Evolutionary conservation across 2,797 vertebrate species (phyloP), one percentile per base, ranked within the genome.

Genomic region (Chromobotia macracanthus): DNA sequence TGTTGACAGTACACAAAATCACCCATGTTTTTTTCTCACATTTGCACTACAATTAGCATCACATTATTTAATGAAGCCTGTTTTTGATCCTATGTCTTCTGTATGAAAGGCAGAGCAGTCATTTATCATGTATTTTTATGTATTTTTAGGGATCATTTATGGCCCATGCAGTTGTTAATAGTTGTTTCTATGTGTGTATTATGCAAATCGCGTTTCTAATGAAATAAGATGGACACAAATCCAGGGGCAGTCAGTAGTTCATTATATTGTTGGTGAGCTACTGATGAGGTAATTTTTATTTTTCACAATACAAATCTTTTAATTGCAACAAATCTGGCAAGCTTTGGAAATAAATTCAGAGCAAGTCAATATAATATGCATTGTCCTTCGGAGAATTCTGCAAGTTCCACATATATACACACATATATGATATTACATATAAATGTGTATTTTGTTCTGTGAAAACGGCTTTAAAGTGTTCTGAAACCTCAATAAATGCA

Each of bases 371-470:
- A 16, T 31, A 21, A 51, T 16, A 75, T 7, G 18, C 0, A 13
- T 63, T 31, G 58, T 63, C 18, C 61, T 13, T 44, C n/a, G 25
- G 63, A 53, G 74, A 58, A 51, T 44, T 44, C 50, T 50, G 23
- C 19, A 31, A 25, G 10, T 61, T 15, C 28, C 3, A 15, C 64
- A 5, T 68, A n/a, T n/a, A n/a, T n/a, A n/a, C n/a, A n/a, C n/a
- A n/a, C n/a, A n/a, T n/a, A n/a, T n/a, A n/a, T 68, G 64, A 81
- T 51, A 63, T 44, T 53, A 66, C 46, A 25, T 75, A 31, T 71
- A 78, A 31, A 81, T 76, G 72, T 79, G 51, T 76, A 72, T 79
- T 84, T 79, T 79, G 74, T 77, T 77, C 53, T 77, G 75, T 81
- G 66, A 25, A 74, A 82, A 72, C 55, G 35, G 67, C 41, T 76